Evolutionary conservation across 2,113 vertebrate species (phyloP), one percentile per base, ranked within the genome.

Genomic region (Carassius auratus): DNA sequence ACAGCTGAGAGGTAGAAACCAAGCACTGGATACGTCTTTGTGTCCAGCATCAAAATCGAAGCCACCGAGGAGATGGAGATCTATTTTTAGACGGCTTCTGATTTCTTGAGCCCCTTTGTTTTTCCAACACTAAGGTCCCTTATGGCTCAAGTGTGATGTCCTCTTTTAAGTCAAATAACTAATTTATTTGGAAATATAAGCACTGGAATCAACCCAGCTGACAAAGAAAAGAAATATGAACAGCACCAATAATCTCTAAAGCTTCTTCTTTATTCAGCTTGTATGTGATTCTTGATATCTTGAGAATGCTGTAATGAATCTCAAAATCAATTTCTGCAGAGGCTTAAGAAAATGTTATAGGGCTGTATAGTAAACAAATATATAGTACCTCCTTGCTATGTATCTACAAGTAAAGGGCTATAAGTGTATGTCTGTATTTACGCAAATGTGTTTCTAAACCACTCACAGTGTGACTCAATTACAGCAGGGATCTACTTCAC

Each of bases 251-350:
- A 12, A 61, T 64, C 36, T 80, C 13, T 17, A 48, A 13, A 21
- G 57, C 55, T 79, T 50, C 21, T 45, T 74, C 10, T 78, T 78
- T 79, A n/a, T 61, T n/a, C 33, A 61, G 55, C n/a, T 62, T 9
- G 19, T 50, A 50, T 68, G 42, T n/a, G 38, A 13, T 42, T 61
- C 33, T 78, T 57, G 55, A 61, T 61, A 61, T 81, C 23, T 68
- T 81, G 42, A 69, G 78, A 33, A 81, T 33, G 9, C 15, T 50
- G 62, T 69, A 81, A 93, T 90, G 86, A 84, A 85, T 88, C 88
- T 79, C 42, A 76, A 81, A 86, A 86, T 42, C 77, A 75, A 86
- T 86, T 57, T 19, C 12, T 8, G 26, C 3, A 10, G 36, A 79
- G 59, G 66, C 59, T 73, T 42, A 57, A 30, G 59, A 48, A 50